phyloP scores from a whole-genome alignment of 2,888 invertebrate genomes.

The Diarsia mendica region DNA sequence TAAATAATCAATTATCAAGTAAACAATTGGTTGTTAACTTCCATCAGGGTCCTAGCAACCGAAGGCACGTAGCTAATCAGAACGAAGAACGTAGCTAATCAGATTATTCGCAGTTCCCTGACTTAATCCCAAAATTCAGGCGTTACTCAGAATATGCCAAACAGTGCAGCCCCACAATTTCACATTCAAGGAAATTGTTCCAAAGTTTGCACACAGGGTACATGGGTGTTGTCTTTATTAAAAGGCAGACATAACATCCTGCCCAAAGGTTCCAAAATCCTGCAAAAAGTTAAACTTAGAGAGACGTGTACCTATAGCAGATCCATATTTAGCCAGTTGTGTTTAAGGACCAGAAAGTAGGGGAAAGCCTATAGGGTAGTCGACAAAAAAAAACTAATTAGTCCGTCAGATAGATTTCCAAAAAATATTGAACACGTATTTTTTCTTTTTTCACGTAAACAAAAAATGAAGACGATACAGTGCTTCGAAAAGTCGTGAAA shows the following conservation, averaged over 20 bases:
- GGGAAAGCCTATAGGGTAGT: too few species aligned
- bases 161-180: too few species aligned
- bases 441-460: too few species aligned
- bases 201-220: not conserved
- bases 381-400: too few species aligned
- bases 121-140: not conserved
- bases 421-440: too few species aligned
- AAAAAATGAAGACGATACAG: too few species aligned
- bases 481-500: too few species aligned
- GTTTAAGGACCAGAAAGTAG: too few species aligned
- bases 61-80: too few species aligned
- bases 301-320: not conserved
- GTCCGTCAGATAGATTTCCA: too few species aligned
- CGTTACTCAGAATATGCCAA: conserved; percentile 1
- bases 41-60: too few species aligned
- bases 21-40: not conserved
- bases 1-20: not conserved
- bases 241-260: not conserved
- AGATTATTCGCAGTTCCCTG: not conserved
- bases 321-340: too few species aligned
- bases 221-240: not conserved
- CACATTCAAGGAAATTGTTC: not conserved
- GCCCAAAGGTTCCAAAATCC: not conserved
- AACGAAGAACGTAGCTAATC: not conserved
- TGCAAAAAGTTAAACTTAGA: not conserved